Evolutionary conservation across 2,797 vertebrate species (phyloP).

Genomic region (Ptychobarbus kaznakovi): DNA sequence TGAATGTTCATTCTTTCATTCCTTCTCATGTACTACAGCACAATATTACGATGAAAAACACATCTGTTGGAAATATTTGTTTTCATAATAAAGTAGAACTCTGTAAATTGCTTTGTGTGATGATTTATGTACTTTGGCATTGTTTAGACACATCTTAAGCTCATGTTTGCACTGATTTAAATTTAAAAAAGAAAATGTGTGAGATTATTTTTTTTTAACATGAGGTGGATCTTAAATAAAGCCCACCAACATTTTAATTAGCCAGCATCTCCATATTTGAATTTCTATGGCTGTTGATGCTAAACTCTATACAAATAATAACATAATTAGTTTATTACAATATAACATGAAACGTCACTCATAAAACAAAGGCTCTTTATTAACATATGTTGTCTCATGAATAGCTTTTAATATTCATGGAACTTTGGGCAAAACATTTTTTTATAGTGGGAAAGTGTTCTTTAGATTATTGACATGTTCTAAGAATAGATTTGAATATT

Average conservation of each 20-base stretch:
- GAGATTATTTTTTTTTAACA: neutral
- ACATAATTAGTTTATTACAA: neutral
- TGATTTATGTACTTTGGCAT: neutral
- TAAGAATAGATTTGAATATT: neutral
- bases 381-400: neutral
- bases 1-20: neutral
- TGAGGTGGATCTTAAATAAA: neutral
- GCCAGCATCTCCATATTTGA: neutral
- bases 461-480: neutral
- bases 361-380: neutral
- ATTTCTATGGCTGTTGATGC: neutral
- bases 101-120: slow-evolving; percentile 1
- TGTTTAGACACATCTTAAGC: neutral
- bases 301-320: neutral
- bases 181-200: neutral
- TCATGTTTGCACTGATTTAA: neutral
- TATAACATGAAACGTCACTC: neutral
- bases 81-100: slow-evolving; percentile 23
- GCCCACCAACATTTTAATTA: neutral
- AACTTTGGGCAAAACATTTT: neutral
- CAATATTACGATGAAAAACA: neutral
- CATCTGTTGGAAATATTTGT: slow-evolving; percentile 19
- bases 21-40: neutral
- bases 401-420: neutral
- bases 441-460: neutral